phyloP scores from a whole-genome alignment of 2,888 invertebrate species.

The Monoplex corrugatus region DNA sequence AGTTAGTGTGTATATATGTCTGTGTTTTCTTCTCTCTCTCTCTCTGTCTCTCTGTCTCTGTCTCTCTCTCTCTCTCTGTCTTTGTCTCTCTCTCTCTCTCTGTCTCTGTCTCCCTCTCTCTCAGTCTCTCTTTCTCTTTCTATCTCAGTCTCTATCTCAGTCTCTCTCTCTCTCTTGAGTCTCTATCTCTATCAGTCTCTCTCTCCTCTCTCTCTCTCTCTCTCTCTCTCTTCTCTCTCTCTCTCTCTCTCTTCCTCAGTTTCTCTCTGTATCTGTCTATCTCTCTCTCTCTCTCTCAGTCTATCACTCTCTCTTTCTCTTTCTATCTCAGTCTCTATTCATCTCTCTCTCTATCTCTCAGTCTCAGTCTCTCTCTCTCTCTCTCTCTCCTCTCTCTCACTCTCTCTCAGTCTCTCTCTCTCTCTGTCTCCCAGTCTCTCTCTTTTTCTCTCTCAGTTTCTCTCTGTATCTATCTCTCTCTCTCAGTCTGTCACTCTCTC shows the following conservation, averaged over 20 bases:
- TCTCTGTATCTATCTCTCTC: no score
- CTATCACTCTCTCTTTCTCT: constrained; percentile 2
- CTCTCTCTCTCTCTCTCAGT: background rate
- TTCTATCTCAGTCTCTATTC: background rate
- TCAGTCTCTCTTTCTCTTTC: background rate
- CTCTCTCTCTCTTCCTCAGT: background rate
- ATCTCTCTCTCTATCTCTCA: background rate
- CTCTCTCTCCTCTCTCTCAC: no score
- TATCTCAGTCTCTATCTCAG: background rate
- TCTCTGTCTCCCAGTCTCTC: background rate
- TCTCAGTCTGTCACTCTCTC: background rate
- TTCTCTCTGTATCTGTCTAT: background rate
- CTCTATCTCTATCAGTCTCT: no score
- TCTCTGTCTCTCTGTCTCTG: background rate
- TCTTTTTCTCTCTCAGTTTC: no score
- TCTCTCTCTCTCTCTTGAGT: no score
- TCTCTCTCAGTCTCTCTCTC: background rate
- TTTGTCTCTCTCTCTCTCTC: background rate
- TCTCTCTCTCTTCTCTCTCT: background rate
- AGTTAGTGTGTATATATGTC: constrained; percentile 53
- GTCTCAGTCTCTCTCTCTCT: background rate
- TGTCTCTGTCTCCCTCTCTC: background rate
- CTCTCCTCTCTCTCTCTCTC: background rate
- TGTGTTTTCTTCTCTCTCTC: background rate
- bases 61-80: background rate